phyloP scores from a whole-genome alignment of 2,888 invertebrate species.

The Leptothorax acervorum region DNA sequence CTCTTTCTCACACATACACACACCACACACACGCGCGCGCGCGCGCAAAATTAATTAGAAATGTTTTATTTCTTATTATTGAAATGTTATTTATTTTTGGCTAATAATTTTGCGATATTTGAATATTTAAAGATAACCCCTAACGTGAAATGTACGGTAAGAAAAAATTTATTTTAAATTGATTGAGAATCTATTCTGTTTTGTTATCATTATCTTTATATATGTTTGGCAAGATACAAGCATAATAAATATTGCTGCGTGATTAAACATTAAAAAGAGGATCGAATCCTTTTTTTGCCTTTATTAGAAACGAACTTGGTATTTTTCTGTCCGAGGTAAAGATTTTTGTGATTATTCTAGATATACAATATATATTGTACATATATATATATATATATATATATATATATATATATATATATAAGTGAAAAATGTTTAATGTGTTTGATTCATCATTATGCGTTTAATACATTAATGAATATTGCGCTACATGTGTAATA shows the following conservation, averaged over 20 bases:
- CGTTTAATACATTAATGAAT: constrained; percentile 1
- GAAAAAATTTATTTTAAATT: not conserved
- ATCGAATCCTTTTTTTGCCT: no score
- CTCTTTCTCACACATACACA: not conserved
- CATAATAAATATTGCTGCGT: constrained; percentile 65
- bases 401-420: no score
- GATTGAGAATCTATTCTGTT: not conserved
- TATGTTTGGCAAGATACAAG: constrained; percentile 76
- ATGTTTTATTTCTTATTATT: not conserved
- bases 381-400: no score
- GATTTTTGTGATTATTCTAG: no score
- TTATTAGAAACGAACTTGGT: not conserved
- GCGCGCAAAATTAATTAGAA: not conserved
- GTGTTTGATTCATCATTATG: not conserved
- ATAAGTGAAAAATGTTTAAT: constrained; percentile 1
- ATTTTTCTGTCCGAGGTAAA: no score
- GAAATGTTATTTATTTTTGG: not conserved
- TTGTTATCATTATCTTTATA: not conserved
- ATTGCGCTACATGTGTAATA: constrained; percentile 15
- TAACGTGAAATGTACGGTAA: not conserved
- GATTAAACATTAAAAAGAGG: constrained; percentile 26
- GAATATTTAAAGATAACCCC: not conserved
- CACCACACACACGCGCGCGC: not conserved
- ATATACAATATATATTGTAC: no score
- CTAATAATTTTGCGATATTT: not conserved